Evolutionary conservation across 2,888 invertebrate species (phyloP), one percentile per base, ranked within the genome.

Genomic region (Acrobasis consociella): DNA sequence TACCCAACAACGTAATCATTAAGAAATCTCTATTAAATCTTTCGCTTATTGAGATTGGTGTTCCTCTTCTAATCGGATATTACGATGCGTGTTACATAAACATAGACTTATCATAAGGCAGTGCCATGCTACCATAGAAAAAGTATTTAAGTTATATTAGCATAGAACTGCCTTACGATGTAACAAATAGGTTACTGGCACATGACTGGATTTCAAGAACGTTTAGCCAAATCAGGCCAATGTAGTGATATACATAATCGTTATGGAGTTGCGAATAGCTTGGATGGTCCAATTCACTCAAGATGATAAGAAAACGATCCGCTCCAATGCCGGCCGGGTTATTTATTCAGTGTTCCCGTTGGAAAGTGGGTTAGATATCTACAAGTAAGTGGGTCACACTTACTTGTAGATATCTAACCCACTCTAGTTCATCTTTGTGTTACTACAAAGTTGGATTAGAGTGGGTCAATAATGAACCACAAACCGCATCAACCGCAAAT

Each of bases 251-350:
- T 70, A 74, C 75, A 78, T 76, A 71, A 60, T 70, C 67, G 72
- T 70, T 66, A 13, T 9, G 56, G 73, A 71, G 80, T 76, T 81
- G 81, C 78, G 71, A 80, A 81, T 79, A 74, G 78, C 73, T 72
- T 70, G 67, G 62, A 67, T 70, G 68, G 67, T 77, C 78, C 77
- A 81, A 84, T 84, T 78, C 81, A 83, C 78, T 84, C 79, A 77
- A 69, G 67, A 72, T 73, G 76, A 77, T 77, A 75, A 72, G 69
- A 68, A 65, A 72, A 58, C 67, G 66, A 62, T 60, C 60, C 55
- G 55, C 38, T 60, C 39, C 17, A 31, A 50, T 42, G 17, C 16
- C 37, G n/a, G 38, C n/a, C 37, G 11, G 22, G 15, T 50, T 37
- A 42, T 49, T 58, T 58, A 49, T 49, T 49, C 58, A 58, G 37